Base-by-base conservation (phyloP, 2,797 vertebrate genomes). In the Anabacerthia variegaticeps region DNA sequence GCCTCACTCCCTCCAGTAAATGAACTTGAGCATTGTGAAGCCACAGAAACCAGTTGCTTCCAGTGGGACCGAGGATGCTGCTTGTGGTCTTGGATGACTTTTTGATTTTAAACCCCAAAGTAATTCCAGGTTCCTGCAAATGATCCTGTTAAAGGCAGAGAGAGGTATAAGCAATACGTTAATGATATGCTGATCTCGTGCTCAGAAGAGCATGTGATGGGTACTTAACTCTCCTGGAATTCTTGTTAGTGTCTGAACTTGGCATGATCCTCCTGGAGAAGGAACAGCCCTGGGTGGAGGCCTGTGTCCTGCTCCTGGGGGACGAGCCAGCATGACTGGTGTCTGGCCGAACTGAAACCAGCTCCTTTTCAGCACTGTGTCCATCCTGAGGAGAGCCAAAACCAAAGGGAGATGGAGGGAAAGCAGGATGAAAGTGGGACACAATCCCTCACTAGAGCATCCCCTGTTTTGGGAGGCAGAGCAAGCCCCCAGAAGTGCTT, bases 21-120 rank as follows among this genome's bases (percentile, higher is more conserved):
- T 3, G 43, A 32, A 8, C 55, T 14, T 5, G 15, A 21, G 37
- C 17, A 21, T 13, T 2, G 0, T 0, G 5, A 32, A 62, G 69
- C 34, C 26, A 24, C 5, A 28, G n/a, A 37, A 49, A 26, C 10
- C 1, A 10, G 3, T 56, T 54, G 37, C 52, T 39, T 27, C 6
- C 58, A 11, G 7, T 0, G 9, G 37, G 66, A 3, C 6, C 17
- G 67, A 28, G 1, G 12, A 4, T 24, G 78, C 36, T 18, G 2
- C 36, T 26, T 5, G 5, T 27, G 43, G 9, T 49, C 20, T 48
- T 18, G 44, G 5, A 32, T 7, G 9, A 51, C 34, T 55, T 55
- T 8, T 15, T 20, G 51, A 10, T 17, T 66, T 36, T 43, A 32
- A 54, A 9, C 20, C 51, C 56, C 24, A 0, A 6, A 83, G 48